These are phyloP conservation scores for Heterodera schachtii DNA, from an alignment of 1,140 invertebrate genomes.

Conservation along the genomic window DNA sequence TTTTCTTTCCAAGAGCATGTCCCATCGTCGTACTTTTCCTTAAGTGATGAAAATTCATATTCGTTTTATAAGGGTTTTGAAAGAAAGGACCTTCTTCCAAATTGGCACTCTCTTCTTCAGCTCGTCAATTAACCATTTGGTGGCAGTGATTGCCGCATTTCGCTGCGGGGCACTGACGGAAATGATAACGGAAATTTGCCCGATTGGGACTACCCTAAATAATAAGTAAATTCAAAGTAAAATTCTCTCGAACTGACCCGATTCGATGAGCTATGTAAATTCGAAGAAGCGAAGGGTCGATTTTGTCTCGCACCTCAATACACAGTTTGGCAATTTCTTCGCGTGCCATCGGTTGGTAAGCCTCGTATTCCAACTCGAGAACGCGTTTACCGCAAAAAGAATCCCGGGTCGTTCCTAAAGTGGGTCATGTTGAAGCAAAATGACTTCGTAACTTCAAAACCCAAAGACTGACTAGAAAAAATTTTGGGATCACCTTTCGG, in stretches of 20 bases:
- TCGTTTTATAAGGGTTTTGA: background rate
- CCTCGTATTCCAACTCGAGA: conserved; percentile 40
- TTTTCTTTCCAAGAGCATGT: conserved; percentile 47
- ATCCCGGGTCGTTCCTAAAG: conserved; percentile 43
- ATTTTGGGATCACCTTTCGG: no score
- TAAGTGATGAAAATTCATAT: background rate
- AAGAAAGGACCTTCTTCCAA: conserved; percentile 81
- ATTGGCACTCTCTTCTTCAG: conserved; percentile 87
- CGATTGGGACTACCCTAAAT: conserved; percentile 76
- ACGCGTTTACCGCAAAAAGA: conserved; percentile 42
- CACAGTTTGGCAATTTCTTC: conserved; percentile 33
- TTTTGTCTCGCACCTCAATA: conserved; percentile 9
- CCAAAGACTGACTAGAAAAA: background rate
- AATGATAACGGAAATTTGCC: conserved; percentile 85
- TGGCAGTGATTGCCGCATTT: conserved; percentile 78
- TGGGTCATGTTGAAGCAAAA: background rate
- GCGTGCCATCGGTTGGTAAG: conserved; percentile 41
- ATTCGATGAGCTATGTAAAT: conserved; percentile 43
- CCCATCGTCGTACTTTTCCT: conserved; percentile 43
- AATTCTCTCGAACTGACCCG: conserved; percentile 28
- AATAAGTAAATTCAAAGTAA: no score
- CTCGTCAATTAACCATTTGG: conserved; percentile 80
- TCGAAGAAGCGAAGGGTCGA: conserved; percentile 19
- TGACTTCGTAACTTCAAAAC: background rate
- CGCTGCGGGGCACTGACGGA: conserved; percentile 85